Conservation (phyloP, 1,140 invertebrate genomes). For the Tenebrio molitor region DNA sequence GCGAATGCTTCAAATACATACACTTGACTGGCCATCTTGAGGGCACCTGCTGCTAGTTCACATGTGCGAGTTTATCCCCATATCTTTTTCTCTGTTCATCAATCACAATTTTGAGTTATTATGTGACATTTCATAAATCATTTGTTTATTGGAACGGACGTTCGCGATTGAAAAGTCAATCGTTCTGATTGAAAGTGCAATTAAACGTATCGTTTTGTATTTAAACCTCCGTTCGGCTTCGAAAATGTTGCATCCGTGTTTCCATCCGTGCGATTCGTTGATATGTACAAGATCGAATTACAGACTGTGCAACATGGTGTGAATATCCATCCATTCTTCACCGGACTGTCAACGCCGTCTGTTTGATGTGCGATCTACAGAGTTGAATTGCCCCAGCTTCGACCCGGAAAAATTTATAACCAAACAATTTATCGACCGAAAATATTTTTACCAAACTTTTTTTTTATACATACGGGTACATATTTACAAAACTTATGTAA, state of each 20-base stretch:
- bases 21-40: conserved; percentile 31
- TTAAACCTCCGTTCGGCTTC: conserved; percentile 20
- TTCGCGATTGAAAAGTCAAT: conserved; percentile 25
- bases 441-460: neutral
- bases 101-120: conserved; percentile 38
- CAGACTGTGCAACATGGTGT: conserved; percentile 38
- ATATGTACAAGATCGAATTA: conserved; percentile 35
- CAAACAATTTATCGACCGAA: neutral
- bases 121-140: conserved; percentile 40
- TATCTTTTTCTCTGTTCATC: conserved; percentile 35
- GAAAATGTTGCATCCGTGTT: conserved; percentile 29
- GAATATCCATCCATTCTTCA: conserved; percentile 40
- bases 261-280: conserved; percentile 11
- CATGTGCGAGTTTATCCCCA: conserved; percentile 26
- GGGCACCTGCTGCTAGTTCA: conserved; percentile 32
- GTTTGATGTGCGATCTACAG: conserved; percentile 32
- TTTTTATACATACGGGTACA: no score
- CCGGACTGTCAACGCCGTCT: conserved; percentile 31
- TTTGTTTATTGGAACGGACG: conserved; percentile 24
- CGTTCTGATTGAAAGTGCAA: conserved; percentile 29
- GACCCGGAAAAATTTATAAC: conserved; percentile 36
- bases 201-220: conserved; percentile 37
- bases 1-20: conserved; percentile 23
- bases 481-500: no score
- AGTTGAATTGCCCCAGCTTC: neutral